Base-by-base conservation (phyloP, 1,140 invertebrate species). In the Lordiphosa stackelbergi region DNA sequence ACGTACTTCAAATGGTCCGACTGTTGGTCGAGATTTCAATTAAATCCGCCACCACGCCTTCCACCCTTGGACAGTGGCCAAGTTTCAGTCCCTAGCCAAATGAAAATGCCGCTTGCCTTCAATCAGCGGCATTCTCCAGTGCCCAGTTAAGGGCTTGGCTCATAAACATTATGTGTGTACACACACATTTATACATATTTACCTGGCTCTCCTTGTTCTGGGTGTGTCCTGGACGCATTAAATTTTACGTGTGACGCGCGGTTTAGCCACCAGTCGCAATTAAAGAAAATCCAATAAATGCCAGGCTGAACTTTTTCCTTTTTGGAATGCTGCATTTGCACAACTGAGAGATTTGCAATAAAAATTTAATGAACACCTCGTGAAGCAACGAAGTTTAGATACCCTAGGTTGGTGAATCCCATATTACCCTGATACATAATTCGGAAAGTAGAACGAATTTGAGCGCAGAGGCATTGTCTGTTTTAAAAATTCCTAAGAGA, bases 21-120 rank as follows among this genome's bases (percentile, higher is more conserved):
- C 53, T 61, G 56, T 64, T 46, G 64, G 64, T 59, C 68, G 64
- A 83, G 75, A 81, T 81, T 81, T 81, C 75, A 81, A 81, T 81
- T 81, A 81, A 81, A 68, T 59, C 56, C 54, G 45, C 45, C 63
- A 52, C 61, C 43, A 53, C 58, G 12, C 10, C 28, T 13, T 24
- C 40, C 22, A 49, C 31, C 31, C 11, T 37, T 51, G 22, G 16
- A 42, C 13, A 41, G 31, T 3, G n/a, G 4, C 12, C 6, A 22
- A 31, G 31, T 13, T 38, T 49, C 13, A 22, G 24, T 19, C 48
- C 38, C 69, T 61, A 55, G 42, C 54, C 73, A 73, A 47, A 62
- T 56, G 60, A 57, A 60, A 61, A 65, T 43, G 75, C 52, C 53
- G 48, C 49, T 47, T 47, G 56, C 47, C 53, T 53, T 46, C 59